Percentiles rank a stretch among this genome's conserved stretches.
Conservation (phyloP, 2,888 invertebrate species). For the Anticlea derivata region DNA sequence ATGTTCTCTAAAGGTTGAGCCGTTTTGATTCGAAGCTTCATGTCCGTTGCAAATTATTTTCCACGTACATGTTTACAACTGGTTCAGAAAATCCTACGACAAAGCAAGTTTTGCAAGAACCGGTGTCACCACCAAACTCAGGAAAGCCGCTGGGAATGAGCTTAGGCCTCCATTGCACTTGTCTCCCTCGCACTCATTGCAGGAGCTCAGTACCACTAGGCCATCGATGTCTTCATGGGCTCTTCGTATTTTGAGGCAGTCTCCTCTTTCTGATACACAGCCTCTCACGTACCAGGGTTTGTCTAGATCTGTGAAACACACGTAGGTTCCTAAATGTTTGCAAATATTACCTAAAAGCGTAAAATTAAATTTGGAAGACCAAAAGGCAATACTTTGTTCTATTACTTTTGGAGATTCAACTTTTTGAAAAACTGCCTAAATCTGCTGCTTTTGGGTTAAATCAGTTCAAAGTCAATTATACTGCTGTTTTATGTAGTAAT, state of each 20-base stretch:
- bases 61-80: not conserved
- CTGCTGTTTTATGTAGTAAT: no score
- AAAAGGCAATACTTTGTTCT: no score
- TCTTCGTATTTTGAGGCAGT: conserved; percentile 58
- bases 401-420: no score
- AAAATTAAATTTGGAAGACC: no score
- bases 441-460: no score
- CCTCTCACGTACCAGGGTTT: conserved; percentile 61
- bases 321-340: no score
- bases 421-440: no score
- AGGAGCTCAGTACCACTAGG: conserved; percentile 51
- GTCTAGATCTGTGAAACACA: conserved; percentile 51
- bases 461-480: no score
- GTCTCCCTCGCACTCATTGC: conserved; percentile 63
- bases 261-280: conserved; percentile 63
- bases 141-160: conserved; percentile 46
- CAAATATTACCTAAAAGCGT: no score
- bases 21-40: no score
- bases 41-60: no score
- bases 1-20: no score
- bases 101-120: conserved; percentile 57
- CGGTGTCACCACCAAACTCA: conserved; percentile 56
- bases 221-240: conserved; percentile 45
- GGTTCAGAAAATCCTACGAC: conserved; percentile 28
- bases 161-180: conserved; percentile 58